Evolutionary conservation across 2,113 vertebrate species (phyloP).

Genomic region (Boleophthalmus pectinirostris): DNA sequence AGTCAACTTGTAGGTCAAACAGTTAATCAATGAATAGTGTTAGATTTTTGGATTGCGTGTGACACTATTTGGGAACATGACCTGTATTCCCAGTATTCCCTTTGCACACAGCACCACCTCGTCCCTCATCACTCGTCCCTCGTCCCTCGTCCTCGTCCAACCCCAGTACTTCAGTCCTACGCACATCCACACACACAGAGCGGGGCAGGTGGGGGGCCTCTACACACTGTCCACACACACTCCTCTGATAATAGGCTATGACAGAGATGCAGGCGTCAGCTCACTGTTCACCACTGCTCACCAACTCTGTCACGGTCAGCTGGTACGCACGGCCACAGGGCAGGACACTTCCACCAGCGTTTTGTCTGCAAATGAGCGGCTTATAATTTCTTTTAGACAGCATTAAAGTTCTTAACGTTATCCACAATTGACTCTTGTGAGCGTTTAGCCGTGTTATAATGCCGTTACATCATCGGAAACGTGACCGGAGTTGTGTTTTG

Average conservation of each 20-base stretch:
- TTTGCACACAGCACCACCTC: conserved; percentile 19
- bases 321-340: no score
- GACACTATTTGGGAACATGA: conserved; percentile 3
- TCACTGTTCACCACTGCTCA: conserved; percentile 28
- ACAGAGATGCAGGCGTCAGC: conserved; percentile 38
- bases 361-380: no score
- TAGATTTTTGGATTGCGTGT: not conserved
- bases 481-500: no score
- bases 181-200: not conserved
- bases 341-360: no score
- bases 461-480: no score
- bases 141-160: conserved; percentile 40
- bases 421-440: no score
- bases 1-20: not conserved
- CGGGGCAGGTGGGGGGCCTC: conserved; percentile 48
- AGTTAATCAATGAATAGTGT: not conserved
- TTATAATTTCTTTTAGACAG: no score
- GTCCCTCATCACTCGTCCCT: conserved; percentile 38
- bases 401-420: no score
- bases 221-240: not conserved
- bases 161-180: conserved; percentile 34
- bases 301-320: no score
- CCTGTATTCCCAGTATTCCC: conserved; percentile 20
- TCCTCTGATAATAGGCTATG: conserved; percentile 34
- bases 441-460: no score